A percentile compares a stretch with the other conserved stretches of the same genome.
These are phyloP conservation scores for Phasia obesa DNA, from an alignment of 2,888 invertebrate genomes.

Conservation along the genomic window DNA sequence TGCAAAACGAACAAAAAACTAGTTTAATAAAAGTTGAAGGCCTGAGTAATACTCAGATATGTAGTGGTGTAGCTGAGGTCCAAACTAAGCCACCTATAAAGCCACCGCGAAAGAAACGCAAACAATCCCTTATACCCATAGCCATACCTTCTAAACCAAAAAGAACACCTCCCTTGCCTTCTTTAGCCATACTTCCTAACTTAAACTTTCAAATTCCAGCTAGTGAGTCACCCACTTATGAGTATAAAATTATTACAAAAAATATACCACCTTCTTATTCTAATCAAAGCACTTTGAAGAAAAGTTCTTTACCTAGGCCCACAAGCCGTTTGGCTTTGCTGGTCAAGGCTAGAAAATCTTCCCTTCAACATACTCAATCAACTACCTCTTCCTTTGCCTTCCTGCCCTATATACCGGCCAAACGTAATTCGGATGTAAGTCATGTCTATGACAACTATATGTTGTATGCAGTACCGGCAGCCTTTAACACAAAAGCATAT, in stretches of 20 bases:
- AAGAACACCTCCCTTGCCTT: slow-evolving; percentile 62
- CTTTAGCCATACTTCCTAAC: slow-evolving; percentile 40
- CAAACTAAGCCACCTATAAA: slow-evolving; percentile 42
- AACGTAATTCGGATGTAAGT: slow-evolving; percentile 80
- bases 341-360: slow-evolving; percentile 73
- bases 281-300: slow-evolving; percentile 78
- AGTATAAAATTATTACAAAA: slow-evolving; percentile 76
- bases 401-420: slow-evolving; percentile 79
- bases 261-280: slow-evolving; percentile 78
- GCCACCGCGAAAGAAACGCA: slow-evolving; percentile 79
- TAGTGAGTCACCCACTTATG: slow-evolving; percentile 74
- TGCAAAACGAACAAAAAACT: slow-evolving; percentile 71
- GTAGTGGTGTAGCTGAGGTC: slow-evolving; percentile 47
- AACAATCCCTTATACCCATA: slow-evolving; percentile 78
- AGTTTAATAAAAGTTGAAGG: slow-evolving; percentile 42
- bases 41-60: slow-evolving; percentile 24
- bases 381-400: slow-evolving; percentile 81
- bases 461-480: slow-evolving; percentile 77
- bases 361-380: slow-evolving; percentile 78
- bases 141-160: slow-evolving; percentile 70
- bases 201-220: not conserved
- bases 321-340: slow-evolving; percentile 68
- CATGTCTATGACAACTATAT: slow-evolving; percentile 81
- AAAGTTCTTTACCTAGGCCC: slow-evolving; percentile 71
- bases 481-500: slow-evolving; percentile 71